Base-by-base conservation (phyloP, 1,140 invertebrate genomes). In the Bombus terrestris region DNA sequence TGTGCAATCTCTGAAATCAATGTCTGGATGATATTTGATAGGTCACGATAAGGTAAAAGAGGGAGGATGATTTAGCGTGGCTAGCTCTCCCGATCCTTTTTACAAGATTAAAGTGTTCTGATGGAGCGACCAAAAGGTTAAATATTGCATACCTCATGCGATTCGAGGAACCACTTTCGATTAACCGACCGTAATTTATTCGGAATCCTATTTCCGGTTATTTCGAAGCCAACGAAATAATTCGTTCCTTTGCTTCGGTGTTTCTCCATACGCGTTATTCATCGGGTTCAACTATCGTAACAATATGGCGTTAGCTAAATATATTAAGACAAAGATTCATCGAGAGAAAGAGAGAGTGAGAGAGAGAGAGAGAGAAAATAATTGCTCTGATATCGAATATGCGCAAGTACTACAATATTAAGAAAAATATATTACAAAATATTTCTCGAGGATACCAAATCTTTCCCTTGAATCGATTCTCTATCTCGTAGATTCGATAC, bases 111-210 rank as follows among this genome's bases (percentile, higher is more conserved):
- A 77, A 62, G 15, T 13, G 28, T 77, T 62, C 57, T 3, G 57
- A 77, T 62, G 35, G 9, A 41, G 25, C 75, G n/a, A 18, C 9
- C 53, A 53, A 62, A 59, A 25, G 53, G 35, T 62, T 37, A 79
- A 79, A 68, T 68, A 68, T 79, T 9, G 15, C 64, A 47, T 80
- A 47, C 18, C 47, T 69, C 41, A 1, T 80, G 13, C 32, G 64
- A 66, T 69, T 43, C 64, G 35, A 80, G 59, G 64, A 69, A 80
- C 41, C 39, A 66, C 32, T n/a, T 39, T 66, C 59, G 76, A 43
- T 62, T 66, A 78, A 66, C 62, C 37, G 75, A 64, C 22, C n/a
- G 39, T 69, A 80, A 80, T 80, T 80, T 69, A 68, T 69, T 69
- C 78, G n/a, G n/a, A 69, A 53, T 43, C 64, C 43, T 69, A 69